Percentiles rank a stretch among this genome's conserved stretches.
These are phyloP conservation scores for Knipowitschia caucasica DNA, from an alignment of 2,797 vertebrate genomes.

Conservation along the genomic window DNA sequence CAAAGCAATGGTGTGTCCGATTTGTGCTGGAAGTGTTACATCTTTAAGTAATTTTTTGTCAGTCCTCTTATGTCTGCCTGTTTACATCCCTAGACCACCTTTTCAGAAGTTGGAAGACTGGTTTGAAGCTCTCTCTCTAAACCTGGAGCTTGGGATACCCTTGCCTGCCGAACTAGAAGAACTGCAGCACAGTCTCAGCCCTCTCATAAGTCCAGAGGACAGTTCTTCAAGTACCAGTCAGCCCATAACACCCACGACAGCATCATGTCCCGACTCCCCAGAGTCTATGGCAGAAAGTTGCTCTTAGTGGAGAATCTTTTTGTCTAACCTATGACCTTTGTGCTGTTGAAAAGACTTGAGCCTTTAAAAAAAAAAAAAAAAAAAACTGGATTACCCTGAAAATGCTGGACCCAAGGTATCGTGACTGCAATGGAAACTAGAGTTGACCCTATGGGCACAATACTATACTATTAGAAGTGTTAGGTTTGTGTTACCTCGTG, in stretches of 20 bases:
- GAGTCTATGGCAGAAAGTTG: constrained; percentile 51
- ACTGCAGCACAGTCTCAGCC: constrained; percentile 83
- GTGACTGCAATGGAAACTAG: constrained; percentile 20
- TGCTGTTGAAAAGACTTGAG: constrained; percentile 31
- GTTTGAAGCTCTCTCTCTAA: constrained; percentile 87
- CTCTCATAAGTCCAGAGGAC: constrained; percentile 77
- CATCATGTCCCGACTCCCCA: constrained; percentile 44
- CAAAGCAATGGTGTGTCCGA: background rate
- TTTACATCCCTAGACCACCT: constrained; percentile 77
- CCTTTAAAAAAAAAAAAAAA: too few relatives aligned
- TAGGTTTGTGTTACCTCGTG: constrained; percentile 2
- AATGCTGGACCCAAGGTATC: constrained; percentile 40
- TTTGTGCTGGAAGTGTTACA: background rate
- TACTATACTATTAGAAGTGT: constrained; percentile 60
- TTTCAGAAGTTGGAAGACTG: constrained; percentile 95
- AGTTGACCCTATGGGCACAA: constrained; percentile 27
- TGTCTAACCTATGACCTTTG: constrained; percentile 18
- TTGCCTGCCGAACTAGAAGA: constrained; percentile 92
- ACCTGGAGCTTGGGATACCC: constrained; percentile 91
- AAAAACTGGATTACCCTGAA: constrained; percentile 61
- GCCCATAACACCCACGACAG: constrained; percentile 44
- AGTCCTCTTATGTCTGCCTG: background rate
- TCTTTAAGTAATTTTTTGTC: background rate
- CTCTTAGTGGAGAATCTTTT: constrained; percentile 50
- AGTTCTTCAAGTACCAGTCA: constrained; percentile 49